Conservation (phyloP, 2,797 vertebrate species). For the Monodelphis domestica region DNA sequence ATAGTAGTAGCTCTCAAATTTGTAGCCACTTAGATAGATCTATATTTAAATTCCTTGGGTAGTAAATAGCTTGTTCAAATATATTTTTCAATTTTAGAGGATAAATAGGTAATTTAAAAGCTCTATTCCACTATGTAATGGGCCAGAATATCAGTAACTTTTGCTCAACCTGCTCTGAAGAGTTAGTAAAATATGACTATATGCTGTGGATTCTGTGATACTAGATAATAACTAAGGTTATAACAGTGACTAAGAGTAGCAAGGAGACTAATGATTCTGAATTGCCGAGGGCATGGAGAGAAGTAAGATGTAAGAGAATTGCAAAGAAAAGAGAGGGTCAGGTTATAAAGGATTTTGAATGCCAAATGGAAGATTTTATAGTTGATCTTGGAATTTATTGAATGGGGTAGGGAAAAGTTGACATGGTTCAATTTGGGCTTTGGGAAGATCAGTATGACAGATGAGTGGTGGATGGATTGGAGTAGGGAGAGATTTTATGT, state of each 20-base stretch:
- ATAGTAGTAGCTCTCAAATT: conserved; percentile 32
- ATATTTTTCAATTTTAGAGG: conserved; percentile 51
- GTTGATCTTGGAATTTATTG: neutral
- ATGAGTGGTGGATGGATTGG: too few species aligned
- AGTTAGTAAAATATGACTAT: conserved; percentile 29
- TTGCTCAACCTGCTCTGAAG: conserved; percentile 37
- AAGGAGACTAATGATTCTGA: neutral
- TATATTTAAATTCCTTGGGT: conserved; percentile 36
- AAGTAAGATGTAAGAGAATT: neutral
- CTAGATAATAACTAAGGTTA: neutral
- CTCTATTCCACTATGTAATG: neutral
- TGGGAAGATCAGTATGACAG: neutral
- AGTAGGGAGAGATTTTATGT: too few species aligned
- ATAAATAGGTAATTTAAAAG: neutral
- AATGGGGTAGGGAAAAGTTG: neutral
- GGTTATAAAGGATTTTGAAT: neutral
- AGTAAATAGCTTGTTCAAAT: neutral
- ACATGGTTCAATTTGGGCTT: neutral
- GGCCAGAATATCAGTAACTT: conserved; percentile 2
- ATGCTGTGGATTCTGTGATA: neutral
- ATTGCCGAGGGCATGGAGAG: neutral
- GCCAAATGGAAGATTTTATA: neutral
- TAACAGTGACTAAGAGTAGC: neutral
- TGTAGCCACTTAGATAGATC: conserved; percentile 56
- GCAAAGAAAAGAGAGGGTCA: neutral